These are phyloP conservation scores for Protula sp. DNA, from an alignment of 2,888 invertebrate genomes.

Conservation along the genomic window DNA sequence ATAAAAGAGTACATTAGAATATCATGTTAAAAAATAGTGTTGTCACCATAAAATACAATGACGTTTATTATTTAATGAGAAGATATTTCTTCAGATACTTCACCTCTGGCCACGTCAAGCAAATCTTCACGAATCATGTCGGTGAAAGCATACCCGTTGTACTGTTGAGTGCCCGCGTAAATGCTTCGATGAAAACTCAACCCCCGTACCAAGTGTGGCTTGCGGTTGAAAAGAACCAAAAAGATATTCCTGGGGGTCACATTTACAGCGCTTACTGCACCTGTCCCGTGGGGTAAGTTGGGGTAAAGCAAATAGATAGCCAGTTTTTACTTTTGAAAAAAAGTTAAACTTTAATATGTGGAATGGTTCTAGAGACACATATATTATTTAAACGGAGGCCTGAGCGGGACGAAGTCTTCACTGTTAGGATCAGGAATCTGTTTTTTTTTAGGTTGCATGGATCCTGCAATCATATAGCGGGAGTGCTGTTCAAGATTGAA, in stretches of 20 bases:
- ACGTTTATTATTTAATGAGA: no score
- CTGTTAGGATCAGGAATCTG: not conserved
- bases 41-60: no score
- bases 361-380: no score
- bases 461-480: slow-evolving; percentile 1
- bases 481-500: slow-evolving; percentile 1
- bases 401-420: no score
- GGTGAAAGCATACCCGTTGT: not conserved
- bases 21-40: no score
- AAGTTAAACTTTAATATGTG: no score
- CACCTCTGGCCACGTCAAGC: not conserved
- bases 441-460: not conserved
- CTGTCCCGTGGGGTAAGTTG: slow-evolving; percentile 2
- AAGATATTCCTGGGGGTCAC: not conserved
- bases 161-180: not conserved
- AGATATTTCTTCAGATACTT: not conserved
- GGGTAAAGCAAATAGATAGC: no score
- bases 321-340: no score
- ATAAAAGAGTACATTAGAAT: no score
- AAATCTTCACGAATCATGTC: not conserved
- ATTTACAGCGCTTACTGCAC: slow-evolving; percentile 1
- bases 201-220: slow-evolving; percentile 3
- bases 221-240: not conserved
- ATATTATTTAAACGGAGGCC: no score
- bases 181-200: not conserved